phyloP scores from a whole-genome alignment of 2,113 vertebrate species.

The Oncorhynchus nerka region DNA sequence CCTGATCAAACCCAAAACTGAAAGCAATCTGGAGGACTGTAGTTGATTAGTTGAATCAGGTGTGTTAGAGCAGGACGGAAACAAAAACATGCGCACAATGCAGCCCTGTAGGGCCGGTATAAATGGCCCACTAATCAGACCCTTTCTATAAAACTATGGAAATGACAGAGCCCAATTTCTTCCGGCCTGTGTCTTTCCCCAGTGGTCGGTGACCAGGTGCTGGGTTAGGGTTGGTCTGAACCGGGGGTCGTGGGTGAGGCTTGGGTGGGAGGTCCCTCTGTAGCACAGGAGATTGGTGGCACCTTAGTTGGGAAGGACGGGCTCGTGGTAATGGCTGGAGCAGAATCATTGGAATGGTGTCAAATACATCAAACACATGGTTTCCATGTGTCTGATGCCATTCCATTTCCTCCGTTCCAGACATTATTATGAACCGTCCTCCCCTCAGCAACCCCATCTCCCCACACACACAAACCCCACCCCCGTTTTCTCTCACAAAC shows the following conservation, averaged over 20 bases:
- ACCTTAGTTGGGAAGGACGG: too few relatives aligned
- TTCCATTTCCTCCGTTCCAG: too few relatives aligned
- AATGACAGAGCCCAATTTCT: not conserved
- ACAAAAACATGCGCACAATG: not conserved
- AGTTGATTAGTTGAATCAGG: not conserved
- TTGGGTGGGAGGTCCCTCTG: slow-evolving; percentile 1
- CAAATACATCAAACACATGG: too few relatives aligned
- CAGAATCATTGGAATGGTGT: too few relatives aligned
- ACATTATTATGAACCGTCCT: too few relatives aligned
- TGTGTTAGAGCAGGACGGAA: not conserved
- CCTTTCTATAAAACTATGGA: not conserved
- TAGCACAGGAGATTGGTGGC: not conserved
- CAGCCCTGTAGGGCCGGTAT: not conserved
- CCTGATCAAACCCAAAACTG: too few relatives aligned
- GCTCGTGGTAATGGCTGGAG: too few relatives aligned
- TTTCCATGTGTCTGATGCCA: too few relatives aligned
- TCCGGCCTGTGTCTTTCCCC: not conserved
- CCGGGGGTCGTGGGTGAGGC: not conserved
- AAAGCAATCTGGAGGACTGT: too few relatives aligned
- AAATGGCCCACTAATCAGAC: not conserved
- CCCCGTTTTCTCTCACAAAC: slow-evolving; percentile 34
- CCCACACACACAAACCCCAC: slow-evolving; percentile 7
- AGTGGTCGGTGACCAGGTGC: not conserved
- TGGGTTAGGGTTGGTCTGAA: slow-evolving; percentile 5
- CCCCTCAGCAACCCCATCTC: not conserved